Conservation (phyloP, 2,888 invertebrate species). For the Agrochola lota region DNA sequence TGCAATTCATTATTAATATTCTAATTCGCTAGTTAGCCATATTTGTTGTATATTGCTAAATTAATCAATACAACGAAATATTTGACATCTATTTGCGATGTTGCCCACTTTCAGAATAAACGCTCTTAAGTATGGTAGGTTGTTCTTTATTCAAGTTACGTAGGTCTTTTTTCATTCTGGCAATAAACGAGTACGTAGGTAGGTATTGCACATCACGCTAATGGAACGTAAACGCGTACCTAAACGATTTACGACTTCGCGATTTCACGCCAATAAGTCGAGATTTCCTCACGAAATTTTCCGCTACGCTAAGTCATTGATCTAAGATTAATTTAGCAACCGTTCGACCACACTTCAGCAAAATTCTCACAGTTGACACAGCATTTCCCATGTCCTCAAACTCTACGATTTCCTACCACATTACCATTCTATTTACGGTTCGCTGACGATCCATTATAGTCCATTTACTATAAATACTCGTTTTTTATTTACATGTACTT, state of each 20-base stretch:
- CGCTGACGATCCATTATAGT: constrained; percentile 78
- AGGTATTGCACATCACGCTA: neutral
- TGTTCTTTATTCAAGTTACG: neutral
- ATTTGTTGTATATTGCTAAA: no score
- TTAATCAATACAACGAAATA: no score
- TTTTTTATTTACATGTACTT: constrained; percentile 76
- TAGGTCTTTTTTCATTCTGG: neutral
- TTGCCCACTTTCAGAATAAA: no score
- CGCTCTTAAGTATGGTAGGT: no score
- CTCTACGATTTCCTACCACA: constrained; percentile 52
- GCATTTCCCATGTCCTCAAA: constrained; percentile 58
- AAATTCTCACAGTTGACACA: constrained; percentile 50
- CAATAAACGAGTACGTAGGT: neutral
- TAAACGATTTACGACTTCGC: neutral
- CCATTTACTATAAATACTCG: constrained; percentile 78
- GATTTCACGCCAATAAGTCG: neutral
- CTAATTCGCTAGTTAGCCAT: no score
- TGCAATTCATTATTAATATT: no score
- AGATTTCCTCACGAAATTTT: neutral
- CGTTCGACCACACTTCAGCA: constrained; percentile 11
- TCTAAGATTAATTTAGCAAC: constrained; percentile 12
- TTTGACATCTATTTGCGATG: no score
- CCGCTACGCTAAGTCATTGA: neutral
- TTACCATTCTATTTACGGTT: constrained; percentile 75
- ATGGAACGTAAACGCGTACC: neutral